Evolutionary conservation across 2,797 vertebrate genomes (phyloP).

Genomic region (Mus caroli): DNA sequence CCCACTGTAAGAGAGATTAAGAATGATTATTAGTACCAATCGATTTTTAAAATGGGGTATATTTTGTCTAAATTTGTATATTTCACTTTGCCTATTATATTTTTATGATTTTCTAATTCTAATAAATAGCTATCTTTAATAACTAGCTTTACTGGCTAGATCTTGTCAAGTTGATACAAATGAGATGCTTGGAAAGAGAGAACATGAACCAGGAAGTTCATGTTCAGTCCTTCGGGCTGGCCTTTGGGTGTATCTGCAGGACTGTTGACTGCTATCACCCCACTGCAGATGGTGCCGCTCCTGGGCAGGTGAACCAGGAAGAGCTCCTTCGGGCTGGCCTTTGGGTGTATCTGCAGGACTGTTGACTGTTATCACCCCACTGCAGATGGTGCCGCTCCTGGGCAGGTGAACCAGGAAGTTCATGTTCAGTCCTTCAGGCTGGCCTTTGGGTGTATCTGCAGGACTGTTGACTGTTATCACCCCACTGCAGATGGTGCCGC

Average conservation of each 20-base stretch:
- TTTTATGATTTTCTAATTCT: background rate
- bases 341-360: too few species aligned
- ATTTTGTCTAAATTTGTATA: conserved; percentile 72
- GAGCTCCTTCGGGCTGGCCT: too few species aligned
- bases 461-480: background rate
- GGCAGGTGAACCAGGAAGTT: background rate
- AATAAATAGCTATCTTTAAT: conserved; percentile 50
- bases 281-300: too few species aligned
- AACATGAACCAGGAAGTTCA: background rate
- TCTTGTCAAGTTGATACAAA: background rate
- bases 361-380: too few species aligned
- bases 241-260: background rate
- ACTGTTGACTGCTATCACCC: background rate
- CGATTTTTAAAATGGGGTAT: conserved; percentile 63
- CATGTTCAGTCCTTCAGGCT: background rate
- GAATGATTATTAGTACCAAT: conserved; percentile 78
- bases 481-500: too few species aligned
- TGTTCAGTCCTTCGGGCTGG: background rate
- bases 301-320: too few species aligned
- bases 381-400: too few species aligned
- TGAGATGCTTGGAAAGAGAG: background rate
- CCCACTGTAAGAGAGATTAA: conserved; percentile 59
- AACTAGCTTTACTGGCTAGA: background rate
- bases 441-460: background rate
- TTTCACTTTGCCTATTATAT: conserved; percentile 24